Evolutionary conservation across 1,140 invertebrate species (phyloP).

Genomic region (Phymorhynchus buccinoides): DNA sequence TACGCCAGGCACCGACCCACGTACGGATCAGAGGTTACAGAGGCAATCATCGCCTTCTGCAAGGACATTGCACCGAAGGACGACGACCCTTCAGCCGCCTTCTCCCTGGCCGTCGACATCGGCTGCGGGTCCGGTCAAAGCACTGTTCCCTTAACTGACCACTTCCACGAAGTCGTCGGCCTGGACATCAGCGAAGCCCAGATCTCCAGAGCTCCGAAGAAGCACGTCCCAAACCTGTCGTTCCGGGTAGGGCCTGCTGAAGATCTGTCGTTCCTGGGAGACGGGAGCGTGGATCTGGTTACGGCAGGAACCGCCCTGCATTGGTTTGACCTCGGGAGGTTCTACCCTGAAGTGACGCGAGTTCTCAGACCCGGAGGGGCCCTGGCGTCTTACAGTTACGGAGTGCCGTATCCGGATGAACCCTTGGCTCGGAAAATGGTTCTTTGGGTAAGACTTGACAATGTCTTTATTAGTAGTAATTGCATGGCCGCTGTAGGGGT

Average conservation of each 20-base stretch:
- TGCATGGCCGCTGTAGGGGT: slow-evolving; percentile 73
- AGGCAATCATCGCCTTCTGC: slow-evolving; percentile 65
- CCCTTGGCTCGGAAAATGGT: not conserved
- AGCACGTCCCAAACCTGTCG: slow-evolving; percentile 41
- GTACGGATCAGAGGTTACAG: slow-evolving; percentile 62
- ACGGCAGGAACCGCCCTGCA: slow-evolving; percentile 73
- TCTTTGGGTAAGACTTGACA: no score
- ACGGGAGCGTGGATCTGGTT: slow-evolving; percentile 71
- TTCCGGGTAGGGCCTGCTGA: slow-evolving; percentile 71
- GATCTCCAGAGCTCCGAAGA: slow-evolving; percentile 53
- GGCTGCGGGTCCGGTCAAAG: slow-evolving; percentile 76
- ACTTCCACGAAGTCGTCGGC: slow-evolving; percentile 66
- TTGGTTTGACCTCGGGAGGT: slow-evolving; percentile 74
- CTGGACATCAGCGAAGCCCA: slow-evolving; percentile 54
- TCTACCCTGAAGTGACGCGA: slow-evolving; percentile 72
- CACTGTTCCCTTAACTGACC: slow-evolving; percentile 67
- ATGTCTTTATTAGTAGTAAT: no score
- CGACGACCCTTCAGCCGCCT: not conserved
- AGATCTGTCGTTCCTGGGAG: slow-evolving; percentile 57
- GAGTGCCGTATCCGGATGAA: not conserved
- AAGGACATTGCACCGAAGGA: slow-evolving; percentile 52
- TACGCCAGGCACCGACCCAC: slow-evolving; percentile 70
- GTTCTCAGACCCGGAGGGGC: slow-evolving; percentile 72
- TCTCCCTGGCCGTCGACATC: slow-evolving; percentile 68
- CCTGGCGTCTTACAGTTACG: slow-evolving; percentile 71